Conservation (phyloP, 2,888 invertebrate genomes). For the Agrochola macilenta region DNA sequence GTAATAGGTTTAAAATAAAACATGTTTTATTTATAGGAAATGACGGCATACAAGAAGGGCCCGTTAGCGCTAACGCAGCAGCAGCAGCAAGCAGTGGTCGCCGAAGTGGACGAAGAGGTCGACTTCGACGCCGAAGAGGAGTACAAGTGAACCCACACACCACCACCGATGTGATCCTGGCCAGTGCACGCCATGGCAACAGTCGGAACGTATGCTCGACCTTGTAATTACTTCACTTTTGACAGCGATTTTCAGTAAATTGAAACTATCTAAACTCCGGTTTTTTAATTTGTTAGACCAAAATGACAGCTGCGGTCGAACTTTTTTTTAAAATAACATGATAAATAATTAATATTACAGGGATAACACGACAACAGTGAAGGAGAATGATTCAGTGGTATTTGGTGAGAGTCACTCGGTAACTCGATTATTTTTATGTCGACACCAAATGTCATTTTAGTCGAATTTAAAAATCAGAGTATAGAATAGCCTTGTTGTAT, state of each 20-base stretch:
- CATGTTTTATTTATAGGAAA: constrained; percentile 91
- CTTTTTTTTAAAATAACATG: background rate
- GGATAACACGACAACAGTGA: too few species aligned
- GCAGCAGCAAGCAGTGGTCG: constrained; percentile 55
- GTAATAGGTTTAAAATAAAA: constrained; percentile 1
- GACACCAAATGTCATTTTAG: too few species aligned
- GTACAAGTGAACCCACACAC: constrained; percentile 84
- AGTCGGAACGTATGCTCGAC: constrained; percentile 37
- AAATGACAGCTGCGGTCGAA: background rate
- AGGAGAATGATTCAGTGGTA: too few species aligned
- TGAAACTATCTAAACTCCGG: background rate
- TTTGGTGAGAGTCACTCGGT: too few species aligned
- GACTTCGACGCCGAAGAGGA: constrained; percentile 92
- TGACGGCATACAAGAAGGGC: constrained; percentile 96
- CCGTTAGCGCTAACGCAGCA: constrained; percentile 83
- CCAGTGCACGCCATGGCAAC: constrained; percentile 57
- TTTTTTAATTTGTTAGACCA: background rate
- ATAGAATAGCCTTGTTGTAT: background rate
- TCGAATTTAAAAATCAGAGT: too few species aligned
- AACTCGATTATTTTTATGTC: too few species aligned
- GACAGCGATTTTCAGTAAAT: background rate
- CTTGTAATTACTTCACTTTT: constrained; percentile 25
- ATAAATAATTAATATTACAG: too few species aligned
- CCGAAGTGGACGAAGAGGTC: constrained; percentile 90
- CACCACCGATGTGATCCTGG: constrained; percentile 58